A percentile compares a stretch with the other conserved stretches of the same genome.
Conservation (phyloP, 2,113 vertebrate species). For the Apteryx mantelli region DNA sequence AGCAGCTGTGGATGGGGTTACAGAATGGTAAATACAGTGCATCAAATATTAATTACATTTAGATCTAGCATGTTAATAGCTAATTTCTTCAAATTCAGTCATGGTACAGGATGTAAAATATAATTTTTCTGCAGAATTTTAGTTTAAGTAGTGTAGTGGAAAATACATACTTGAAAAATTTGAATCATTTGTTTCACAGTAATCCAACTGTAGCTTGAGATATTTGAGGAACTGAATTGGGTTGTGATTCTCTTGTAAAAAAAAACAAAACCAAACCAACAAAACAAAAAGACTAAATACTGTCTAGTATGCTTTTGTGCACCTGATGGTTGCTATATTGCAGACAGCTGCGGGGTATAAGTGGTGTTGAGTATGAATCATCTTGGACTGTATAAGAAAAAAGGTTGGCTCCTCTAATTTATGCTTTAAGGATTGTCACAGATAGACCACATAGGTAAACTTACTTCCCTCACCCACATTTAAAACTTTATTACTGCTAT, state of each 20-base stretch:
- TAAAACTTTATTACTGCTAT: neutral
- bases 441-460: neutral
- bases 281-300: neutral
- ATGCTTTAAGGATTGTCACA: neutral
- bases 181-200: neutral
- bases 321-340: neutral
- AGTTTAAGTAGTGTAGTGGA: neutral
- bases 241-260: neutral
- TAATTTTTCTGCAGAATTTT: neutral
- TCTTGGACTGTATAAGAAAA: neutral
- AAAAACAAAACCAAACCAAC: neutral
- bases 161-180: neutral
- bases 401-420: neutral
- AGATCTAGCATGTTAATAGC: neutral
- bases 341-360: neutral
- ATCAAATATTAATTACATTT: neutral
- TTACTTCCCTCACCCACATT: neutral
- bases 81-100: neutral
- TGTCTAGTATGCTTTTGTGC: neutral
- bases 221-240: neutral
- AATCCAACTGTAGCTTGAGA: neutral
- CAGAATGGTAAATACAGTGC: slow-evolving; percentile 88
- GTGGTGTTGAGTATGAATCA: neutral
- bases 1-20: slow-evolving; percentile 99
- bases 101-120: neutral